Base-by-base conservation (phyloP, 2,113 vertebrate species). In the Hippocampus abdominalis region DNA sequence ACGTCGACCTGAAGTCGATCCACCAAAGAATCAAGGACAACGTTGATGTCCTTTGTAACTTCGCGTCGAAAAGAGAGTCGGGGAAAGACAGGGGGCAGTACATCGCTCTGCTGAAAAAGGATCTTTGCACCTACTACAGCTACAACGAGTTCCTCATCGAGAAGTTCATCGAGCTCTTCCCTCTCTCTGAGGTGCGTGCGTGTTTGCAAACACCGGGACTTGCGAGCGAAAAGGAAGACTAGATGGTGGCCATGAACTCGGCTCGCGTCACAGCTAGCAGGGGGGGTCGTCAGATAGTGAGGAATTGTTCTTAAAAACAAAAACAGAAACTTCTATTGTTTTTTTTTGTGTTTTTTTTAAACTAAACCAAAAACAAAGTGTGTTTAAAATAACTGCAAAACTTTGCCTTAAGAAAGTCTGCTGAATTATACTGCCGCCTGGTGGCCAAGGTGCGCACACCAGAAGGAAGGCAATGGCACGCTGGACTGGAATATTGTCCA, bases 11-110 rank as follows among this genome's bases (percentile, higher is more conserved):
- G 75, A 94, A 96, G 44, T 23, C 85, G 6, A 88, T 98, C 79
- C 88, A 98, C 79, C 94, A 97, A 74, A 93, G 97, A 73, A 98
- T 99, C 72, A 96, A 96, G 87, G 95, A 97, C 84, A 96, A 96
- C n/a, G 70, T 98, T 25, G 94, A 93, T 11, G 95, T 99, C 64
- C 91, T 99, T 25, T 92, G 93, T 74, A 89, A 99, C 66, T 99
- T 99, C 0, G 66, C 27, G 12, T 69, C 77, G 48, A 95, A 92
- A 84, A 92, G 95, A 40, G 95, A 98, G 60, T 91, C 92, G 18
- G 95, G 94, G 0, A 95, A 90, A 62, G 91, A 93, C 0, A 87
- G 97, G 32, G 70, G 90, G 3, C 96, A 98, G 21, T 99, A 99
- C 81, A 79, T 98, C 0, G 60, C 84, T 0, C 86, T 95, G 20